phyloP scores from a whole-genome alignment of 2,797 vertebrate genomes.

The Pipistrellus nathusii region DNA sequence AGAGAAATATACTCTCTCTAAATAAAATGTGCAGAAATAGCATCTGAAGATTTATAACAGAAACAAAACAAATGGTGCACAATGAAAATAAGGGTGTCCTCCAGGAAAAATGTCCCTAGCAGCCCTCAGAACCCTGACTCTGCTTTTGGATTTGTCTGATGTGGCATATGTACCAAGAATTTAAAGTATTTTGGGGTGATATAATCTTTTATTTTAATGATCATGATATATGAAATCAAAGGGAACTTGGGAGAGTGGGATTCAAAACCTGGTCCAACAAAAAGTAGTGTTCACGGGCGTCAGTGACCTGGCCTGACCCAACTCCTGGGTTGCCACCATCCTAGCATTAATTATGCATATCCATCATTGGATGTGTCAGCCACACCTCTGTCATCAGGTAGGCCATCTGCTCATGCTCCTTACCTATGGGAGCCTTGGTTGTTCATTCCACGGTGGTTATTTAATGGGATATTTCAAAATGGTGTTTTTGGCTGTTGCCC shows the following conservation, averaged over 20 bases:
- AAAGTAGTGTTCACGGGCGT: background rate
- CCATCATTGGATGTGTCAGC: background rate
- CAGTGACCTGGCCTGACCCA: background rate
- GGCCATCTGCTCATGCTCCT: background rate
- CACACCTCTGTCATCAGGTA: background rate
- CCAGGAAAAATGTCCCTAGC: conserved; percentile 39
- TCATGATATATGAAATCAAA: conserved; percentile 52
- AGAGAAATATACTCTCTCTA: conserved; percentile 62
- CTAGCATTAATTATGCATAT: background rate
- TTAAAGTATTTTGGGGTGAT: conserved; percentile 63
- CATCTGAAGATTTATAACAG: conserved; percentile 71
- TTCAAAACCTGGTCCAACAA: conserved; percentile 14
- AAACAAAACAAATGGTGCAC: conserved; percentile 63
- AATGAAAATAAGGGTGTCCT: conserved; percentile 72
- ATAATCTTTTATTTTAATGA: conserved; percentile 61
- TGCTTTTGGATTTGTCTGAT: conserved; percentile 63
- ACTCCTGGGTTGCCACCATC: background rate
- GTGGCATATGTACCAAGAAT: conserved; percentile 45
- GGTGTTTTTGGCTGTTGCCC: conserved; percentile 33
- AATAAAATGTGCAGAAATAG: conserved; percentile 73
- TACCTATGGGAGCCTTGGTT: background rate
- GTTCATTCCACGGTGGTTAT: conserved; percentile 27
- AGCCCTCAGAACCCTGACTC: conserved; percentile 3
- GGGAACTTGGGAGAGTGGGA: background rate
- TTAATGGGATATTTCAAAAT: conserved; percentile 61